Evolutionary conservation across 2,888 invertebrate species (phyloP).

Genomic region (Dicranocentrus wangi): DNA sequence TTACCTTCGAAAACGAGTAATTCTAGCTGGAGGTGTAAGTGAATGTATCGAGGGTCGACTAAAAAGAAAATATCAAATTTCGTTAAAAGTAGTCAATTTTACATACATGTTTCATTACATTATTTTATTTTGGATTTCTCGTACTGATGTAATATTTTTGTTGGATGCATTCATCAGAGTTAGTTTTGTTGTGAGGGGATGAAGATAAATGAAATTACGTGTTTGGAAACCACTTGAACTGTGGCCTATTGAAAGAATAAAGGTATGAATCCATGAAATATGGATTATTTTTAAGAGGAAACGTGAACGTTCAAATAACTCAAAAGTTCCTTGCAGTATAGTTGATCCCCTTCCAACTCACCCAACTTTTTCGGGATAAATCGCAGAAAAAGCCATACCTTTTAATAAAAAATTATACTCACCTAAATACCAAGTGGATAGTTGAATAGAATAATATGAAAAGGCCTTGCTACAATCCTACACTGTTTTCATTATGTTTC

Average conservation of each 20-base stretch:
- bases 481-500: constrained; percentile 14
- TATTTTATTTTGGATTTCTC: not conserved
- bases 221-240: constrained; percentile 42
- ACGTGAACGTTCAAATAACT: not conserved
- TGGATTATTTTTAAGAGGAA: constrained; percentile 43
- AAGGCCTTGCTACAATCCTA: constrained; percentile 8
- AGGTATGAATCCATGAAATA: constrained; percentile 53
- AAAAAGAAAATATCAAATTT: constrained; percentile 43
- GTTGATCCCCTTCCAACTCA: constrained; percentile 5
- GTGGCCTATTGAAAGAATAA: constrained; percentile 31
- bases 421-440: not conserved
- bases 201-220: no score
- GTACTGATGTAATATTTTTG: no score
- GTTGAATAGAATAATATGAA: constrained; percentile 5
- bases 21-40: not conserved
- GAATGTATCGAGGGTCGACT: not conserved
- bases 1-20: constrained; percentile 3
- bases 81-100: constrained; percentile 25
- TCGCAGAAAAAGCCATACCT: no score
- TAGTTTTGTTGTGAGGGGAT: no score
- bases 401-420: not conserved
- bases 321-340: constrained; percentile 10
- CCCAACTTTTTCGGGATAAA: no score
- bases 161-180: no score
- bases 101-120: constrained; percentile 6